A percentile compares a stretch with the other conserved stretches of the same genome.
phyloP scores from a whole-genome alignment of 1,140 invertebrate species.

The Lerema accius region DNA sequence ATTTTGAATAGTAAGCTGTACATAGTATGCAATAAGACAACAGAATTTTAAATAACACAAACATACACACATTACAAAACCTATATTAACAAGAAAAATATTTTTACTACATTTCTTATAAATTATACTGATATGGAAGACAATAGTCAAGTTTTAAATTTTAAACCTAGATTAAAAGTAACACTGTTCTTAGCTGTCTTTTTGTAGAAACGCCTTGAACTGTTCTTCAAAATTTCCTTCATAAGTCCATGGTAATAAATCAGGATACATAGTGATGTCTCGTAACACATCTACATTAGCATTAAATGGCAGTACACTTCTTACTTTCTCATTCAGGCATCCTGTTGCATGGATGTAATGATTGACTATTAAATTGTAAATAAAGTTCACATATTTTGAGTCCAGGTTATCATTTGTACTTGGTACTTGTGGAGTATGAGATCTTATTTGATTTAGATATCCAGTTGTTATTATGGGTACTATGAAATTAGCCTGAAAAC shows the following conservation, averaged over 20 bases:
- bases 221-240: constrained; percentile 74
- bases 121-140: no score
- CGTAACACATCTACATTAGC: constrained; percentile 60
- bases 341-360: constrained; percentile 76
- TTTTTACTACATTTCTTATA: no score
- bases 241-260: constrained; percentile 74
- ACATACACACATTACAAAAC: no score
- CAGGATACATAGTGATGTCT: constrained; percentile 70
- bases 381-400: constrained; percentile 77
- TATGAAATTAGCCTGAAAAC: constrained; percentile 75
- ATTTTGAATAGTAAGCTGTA: no score
- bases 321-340: constrained; percentile 78
- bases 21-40: no score
- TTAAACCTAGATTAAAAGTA: no score
- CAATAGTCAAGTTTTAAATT: no score
- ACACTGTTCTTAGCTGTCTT: constrained; percentile 32
- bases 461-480: constrained; percentile 76
- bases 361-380: constrained; percentile 76
- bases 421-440: constrained; percentile 51
- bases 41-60: no score
- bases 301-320: constrained; percentile 72
- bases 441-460: constrained; percentile 73
- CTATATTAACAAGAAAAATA: no score
- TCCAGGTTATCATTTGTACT: constrained; percentile 76
- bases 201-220: constrained; percentile 70